Evolutionary conservation across 2,888 invertebrate genomes (phyloP), one percentile per base, ranked within the genome.

Genomic region (Eulithis testata): DNA sequence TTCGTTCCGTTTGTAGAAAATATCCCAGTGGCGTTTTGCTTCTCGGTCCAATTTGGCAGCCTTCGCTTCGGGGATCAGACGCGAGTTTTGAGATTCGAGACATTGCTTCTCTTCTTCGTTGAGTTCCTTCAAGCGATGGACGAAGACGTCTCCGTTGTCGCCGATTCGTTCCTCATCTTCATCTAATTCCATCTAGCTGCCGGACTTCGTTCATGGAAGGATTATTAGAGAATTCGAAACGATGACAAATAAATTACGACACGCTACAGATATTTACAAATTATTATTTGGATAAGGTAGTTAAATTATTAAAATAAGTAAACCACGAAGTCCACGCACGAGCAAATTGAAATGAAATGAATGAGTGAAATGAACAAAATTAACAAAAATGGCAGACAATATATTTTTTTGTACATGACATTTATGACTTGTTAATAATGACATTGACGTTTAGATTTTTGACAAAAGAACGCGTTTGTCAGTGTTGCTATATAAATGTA

Each of bases 1-100:
- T 77, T 97, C 97, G 82, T 99, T 99, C 66, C 99, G 93, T 87
- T 99, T 99, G 86, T 99, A 99, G 88, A 99, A 99, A 60, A 98
- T 91, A 87, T 99, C 99, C 99, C 99, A 99, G 82, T 98, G 95
- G 68, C 97, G 96, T 79, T 96, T 96, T 0, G 98, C 97, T 77
- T 99, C 96, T 53, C 88, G 89, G 84, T 99, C 98, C 3, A 98
- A 85, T 83, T 96, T 95, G 2, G 91, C 90, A 2, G 97, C 97
- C 82, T 96, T 96, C 75, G 95, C 95, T 75, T 96, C 95, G 0
- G 97, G 87, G 55, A 93, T 84, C 9, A 90, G 36, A 12, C 91
- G 83, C 0, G 81, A 80, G 82, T 98, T 95, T 88, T 98, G 97
- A 1, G 92, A 92, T 49, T 94, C 88, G 45, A 98, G 91, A 66